Conservation (phyloP, 2,888 invertebrate genomes). For the Lasioglossum zephyrum region DNA sequence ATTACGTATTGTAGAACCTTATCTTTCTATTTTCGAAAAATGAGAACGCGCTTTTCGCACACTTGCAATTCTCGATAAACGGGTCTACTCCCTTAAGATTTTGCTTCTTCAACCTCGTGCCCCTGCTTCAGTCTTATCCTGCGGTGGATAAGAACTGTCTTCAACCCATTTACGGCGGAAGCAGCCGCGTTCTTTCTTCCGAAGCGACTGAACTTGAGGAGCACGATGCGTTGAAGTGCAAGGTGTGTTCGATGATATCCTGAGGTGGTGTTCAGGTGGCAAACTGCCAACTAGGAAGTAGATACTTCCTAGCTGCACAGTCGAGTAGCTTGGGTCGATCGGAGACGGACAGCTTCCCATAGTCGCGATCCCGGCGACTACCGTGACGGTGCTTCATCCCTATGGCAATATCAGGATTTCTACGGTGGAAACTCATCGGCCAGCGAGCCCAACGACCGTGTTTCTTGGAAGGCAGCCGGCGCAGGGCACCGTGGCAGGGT, state of each 20-base stretch:
- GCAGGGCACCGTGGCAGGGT: not conserved
- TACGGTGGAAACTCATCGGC: constrained; percentile 31
- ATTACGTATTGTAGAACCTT: no score
- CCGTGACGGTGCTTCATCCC: not conserved
- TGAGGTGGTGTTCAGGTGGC: not conserved
- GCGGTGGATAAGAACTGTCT: not conserved
- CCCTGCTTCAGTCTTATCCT: not conserved
- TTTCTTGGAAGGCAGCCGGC: constrained; percentile 49
- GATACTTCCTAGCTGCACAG: not conserved
- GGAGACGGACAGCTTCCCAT: not conserved
- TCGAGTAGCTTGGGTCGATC: not conserved
- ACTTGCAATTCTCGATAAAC: not conserved
- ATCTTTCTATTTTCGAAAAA: no score
- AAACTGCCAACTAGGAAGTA: not conserved
- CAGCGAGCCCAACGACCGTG: not conserved
- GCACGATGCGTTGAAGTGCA: not conserved
- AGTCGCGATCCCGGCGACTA: not conserved
- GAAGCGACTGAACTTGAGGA: not conserved
- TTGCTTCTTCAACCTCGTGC: not conserved
- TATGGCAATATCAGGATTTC: constrained; percentile 3
- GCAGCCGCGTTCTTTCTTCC: no score
- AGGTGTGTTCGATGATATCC: not conserved
- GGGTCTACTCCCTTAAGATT: not conserved
- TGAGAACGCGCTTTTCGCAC: no score
- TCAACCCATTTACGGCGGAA: not conserved